Base-by-base conservation (phyloP, 2,888 invertebrate species). In the Argyresthia goedartella region DNA sequence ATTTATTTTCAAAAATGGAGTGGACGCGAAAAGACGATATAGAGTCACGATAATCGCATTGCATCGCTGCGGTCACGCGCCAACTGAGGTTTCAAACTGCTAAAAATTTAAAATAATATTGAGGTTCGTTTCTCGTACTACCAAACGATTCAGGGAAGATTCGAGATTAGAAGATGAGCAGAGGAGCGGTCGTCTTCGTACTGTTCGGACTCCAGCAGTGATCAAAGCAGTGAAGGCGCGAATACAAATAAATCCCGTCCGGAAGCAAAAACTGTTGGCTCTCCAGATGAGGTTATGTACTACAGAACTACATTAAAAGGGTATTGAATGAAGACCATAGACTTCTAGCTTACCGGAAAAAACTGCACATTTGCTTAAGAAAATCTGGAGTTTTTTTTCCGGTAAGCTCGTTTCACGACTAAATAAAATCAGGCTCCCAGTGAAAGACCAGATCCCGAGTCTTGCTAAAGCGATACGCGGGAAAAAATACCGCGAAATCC, bases 81-180 rank as follows among this genome's bases (percentile, higher is more conserved):
- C 48, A 48, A 47, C 16, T 4, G 25, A 7, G 47, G 25, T 11
- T 42, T 50, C 8, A 39, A 39, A 39, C 39, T 39, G 39, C 39
- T 39, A 8, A 39, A 39, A 39, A 39, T 39, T 39, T 3, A 39
- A 39, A 39, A 39, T 50, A 42, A 8, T 33, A 25, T 6, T 25
- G 25, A 25, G 25, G 6, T 25, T 25, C 25, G 6, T 25, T 42
- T 43, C 42, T 43, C 50, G 50, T 50, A 50, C 44, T 10, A 50
- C 43, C 44, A 39, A 50, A 52, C 41, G 52, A 48, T 52, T 41
- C 52, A 47, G 36, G 15, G 50, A 48, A 50, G 50, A 50, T 50
- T 50, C 11, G n/a, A 48, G 36, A 8, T 33, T 48, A 4, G 48
- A 48, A 8, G 48, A 48, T n/a, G 10, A 33, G 10, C 16, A 48